Evolutionary conservation across 2,888 invertebrate species (phyloP).

Genomic region (Ennomos quercinarius): DNA sequence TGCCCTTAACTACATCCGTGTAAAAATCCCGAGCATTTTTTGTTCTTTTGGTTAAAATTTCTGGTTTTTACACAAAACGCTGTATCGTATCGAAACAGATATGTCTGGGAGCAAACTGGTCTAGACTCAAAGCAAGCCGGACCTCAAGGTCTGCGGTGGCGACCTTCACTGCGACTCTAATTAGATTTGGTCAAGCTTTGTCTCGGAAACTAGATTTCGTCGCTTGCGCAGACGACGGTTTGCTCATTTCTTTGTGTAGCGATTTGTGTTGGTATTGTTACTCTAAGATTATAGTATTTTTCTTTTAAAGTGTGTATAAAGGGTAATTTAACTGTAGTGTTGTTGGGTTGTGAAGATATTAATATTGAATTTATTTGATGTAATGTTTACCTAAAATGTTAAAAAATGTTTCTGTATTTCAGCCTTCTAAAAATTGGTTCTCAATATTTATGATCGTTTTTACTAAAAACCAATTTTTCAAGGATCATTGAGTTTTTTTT

Average conservation of each 20-base stretch:
- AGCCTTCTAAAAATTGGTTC: too few species aligned
- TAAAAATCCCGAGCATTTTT: conserved; percentile 17
- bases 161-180: conserved; percentile 26
- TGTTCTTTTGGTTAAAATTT: conserved; percentile 10
- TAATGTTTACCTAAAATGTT: too few species aligned
- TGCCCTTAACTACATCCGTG: conserved; percentile 29
- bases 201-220: conserved; percentile 30
- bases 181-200: conserved; percentile 35
- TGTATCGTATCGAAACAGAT: conserved; percentile 1
- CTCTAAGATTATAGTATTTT: too few species aligned
- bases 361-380: too few species aligned
- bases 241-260: conserved; percentile 6
- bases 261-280: too few species aligned
- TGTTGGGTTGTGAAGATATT: too few species aligned
- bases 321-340: too few species aligned
- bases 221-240: background rate
- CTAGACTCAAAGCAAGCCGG: conserved; percentile 9
- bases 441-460: too few species aligned
- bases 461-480: too few species aligned
- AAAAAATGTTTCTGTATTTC: too few species aligned
- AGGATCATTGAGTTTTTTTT: too few species aligned
- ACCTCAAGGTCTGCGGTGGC: conserved; percentile 28
- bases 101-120: conserved; percentile 27
- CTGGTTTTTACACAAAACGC: conserved; percentile 22
- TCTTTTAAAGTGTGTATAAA: too few species aligned